A percentile compares a stretch with the other conserved stretches of the same genome.
These are phyloP conservation scores for Miichthys miiuy DNA, from an alignment of 2,797 vertebrate genomes.

Conservation along the genomic window DNA sequence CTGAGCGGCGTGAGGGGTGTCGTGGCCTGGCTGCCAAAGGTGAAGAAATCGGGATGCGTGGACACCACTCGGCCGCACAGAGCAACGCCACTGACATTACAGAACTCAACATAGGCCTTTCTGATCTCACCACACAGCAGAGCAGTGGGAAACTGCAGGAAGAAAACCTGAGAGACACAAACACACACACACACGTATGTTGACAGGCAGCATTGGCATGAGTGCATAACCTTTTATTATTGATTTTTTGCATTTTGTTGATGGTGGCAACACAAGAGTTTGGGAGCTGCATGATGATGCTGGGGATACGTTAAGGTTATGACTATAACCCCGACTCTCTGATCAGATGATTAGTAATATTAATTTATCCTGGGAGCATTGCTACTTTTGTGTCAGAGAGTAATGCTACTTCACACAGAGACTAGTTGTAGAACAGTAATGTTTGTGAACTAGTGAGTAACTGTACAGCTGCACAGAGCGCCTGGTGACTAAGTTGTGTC, in stretches of 20 bases:
- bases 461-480: too few relatives aligned
- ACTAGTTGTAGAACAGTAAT: too few relatives aligned
- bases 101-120: conserved; percentile 96
- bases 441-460: too few relatives aligned
- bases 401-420: too few relatives aligned
- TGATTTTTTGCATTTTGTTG: not conserved
- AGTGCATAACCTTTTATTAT: not conserved
- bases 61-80: conserved; percentile 92
- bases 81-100: conserved; percentile 93
- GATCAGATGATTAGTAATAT: too few relatives aligned
- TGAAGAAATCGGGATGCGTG: conserved; percentile 95
- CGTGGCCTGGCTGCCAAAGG: conserved; percentile 90
- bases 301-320: too few relatives aligned
- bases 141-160: conserved; percentile 97
- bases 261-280: too few relatives aligned
- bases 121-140: conserved; percentile 97
- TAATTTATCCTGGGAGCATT: too few relatives aligned
- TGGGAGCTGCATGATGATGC: too few relatives aligned
- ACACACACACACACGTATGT: conserved; percentile 1
- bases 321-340: too few relatives aligned
- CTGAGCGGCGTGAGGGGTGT: conserved; percentile 87
- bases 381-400: too few relatives aligned
- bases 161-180: conserved; percentile 90
- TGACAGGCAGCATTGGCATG: not conserved
- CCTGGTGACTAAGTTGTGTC: too few relatives aligned